These are phyloP conservation scores for Thalassophryne amazonica DNA, from an alignment of 2,797 vertebrate genomes.

Conservation along the genomic window DNA sequence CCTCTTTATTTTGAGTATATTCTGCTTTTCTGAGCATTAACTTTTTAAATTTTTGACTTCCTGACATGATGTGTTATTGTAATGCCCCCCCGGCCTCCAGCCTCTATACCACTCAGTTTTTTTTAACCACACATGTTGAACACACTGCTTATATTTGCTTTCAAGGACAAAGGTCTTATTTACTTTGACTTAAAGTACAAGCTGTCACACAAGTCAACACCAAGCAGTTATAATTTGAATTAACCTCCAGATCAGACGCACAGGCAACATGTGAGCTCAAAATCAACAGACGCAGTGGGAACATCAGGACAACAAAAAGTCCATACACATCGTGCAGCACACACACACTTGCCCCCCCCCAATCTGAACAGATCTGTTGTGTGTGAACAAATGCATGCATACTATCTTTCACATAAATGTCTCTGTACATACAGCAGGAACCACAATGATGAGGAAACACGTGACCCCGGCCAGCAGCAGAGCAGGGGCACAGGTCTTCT, in stretches of 20 bases:
- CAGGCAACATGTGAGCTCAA: background rate
- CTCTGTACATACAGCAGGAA: constrained; percentile 71
- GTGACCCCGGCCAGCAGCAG: constrained; percentile 82
- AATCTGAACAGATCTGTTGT: too few relatives aligned
- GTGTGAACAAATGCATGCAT: background rate
- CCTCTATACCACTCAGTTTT: background rate
- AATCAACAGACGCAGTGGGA: background rate
- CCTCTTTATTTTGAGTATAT: too few relatives aligned
- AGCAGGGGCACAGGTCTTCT: constrained; percentile 82
- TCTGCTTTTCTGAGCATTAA: too few relatives aligned
- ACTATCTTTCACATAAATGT: background rate
- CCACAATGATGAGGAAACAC: constrained; percentile 83
- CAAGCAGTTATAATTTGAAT: constrained; percentile 15
- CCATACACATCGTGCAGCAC: too few relatives aligned
- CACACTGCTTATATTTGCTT: background rate
- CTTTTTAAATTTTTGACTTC: too few relatives aligned
- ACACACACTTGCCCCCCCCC: too few relatives aligned
- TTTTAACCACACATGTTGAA: background rate
- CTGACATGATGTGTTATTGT: too few relatives aligned
- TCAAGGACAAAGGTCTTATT: constrained; percentile 39
- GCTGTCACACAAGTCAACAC: constrained; percentile 10
- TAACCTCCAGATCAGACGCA: constrained; percentile 7
- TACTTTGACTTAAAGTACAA: constrained; percentile 21
- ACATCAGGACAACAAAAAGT: too few relatives aligned
- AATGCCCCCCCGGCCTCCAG: too few relatives aligned